phyloP scores from a whole-genome alignment of 2,797 vertebrate species.

The Tarsius wallacei region DNA sequence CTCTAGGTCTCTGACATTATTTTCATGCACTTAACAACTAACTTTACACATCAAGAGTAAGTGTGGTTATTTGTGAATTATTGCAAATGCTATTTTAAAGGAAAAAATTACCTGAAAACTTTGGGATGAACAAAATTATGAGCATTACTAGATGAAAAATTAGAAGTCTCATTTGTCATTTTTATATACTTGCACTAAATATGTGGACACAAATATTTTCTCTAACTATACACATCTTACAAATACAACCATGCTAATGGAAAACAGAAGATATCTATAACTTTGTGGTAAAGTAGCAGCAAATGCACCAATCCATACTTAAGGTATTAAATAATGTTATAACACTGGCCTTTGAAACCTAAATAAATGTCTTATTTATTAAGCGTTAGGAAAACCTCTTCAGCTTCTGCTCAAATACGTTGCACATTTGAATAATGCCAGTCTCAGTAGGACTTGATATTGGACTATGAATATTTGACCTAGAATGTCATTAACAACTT shows the following conservation, averaged over 20 bases:
- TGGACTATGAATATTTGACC: slow-evolving; percentile 89
- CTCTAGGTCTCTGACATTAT: slow-evolving; percentile 24
- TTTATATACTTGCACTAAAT: slow-evolving; percentile 15
- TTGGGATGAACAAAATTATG: slow-evolving; percentile 22
- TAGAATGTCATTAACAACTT: slow-evolving; percentile 90
- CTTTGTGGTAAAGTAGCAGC: background rate
- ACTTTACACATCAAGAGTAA: slow-evolving; percentile 25
- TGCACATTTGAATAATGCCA: slow-evolving; percentile 89
- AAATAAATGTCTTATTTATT: slow-evolving; percentile 87
- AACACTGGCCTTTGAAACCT: slow-evolving; percentile 59
- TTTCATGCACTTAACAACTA: slow-evolving; percentile 39
- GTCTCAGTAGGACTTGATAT: slow-evolving; percentile 85
- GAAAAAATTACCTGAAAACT: slow-evolving; percentile 29
- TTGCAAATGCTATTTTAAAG: background rate
- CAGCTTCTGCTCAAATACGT: slow-evolving; percentile 65
- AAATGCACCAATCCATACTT: background rate
- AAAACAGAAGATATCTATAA: slow-evolving; percentile 20
- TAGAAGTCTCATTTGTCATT: background rate
- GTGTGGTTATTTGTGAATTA: slow-evolving; percentile 37
- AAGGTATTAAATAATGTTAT: slow-evolving; percentile 63
- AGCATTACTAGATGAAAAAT: background rate
- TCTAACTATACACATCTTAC: background rate
- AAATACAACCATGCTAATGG: background rate
- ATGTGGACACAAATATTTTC: slow-evolving; percentile 25
- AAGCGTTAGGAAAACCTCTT: slow-evolving; percentile 72